Evolutionary conservation across 2,113 vertebrate species (phyloP).

Genomic region (Pseudonaja textilis): DNA sequence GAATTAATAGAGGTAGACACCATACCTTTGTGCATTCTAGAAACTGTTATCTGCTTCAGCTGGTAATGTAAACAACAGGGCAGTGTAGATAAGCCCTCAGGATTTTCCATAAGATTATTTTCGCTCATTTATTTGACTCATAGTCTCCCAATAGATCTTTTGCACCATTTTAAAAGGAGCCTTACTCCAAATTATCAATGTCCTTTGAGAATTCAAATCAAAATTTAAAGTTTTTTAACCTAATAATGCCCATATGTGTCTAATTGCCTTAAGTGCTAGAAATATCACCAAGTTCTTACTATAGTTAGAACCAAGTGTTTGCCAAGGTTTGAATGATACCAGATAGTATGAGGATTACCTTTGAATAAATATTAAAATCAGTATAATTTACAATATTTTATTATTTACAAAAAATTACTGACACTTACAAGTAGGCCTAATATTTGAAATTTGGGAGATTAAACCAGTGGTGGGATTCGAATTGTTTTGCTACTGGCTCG

Average conservation of each 20-base stretch:
- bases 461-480: too few relatives aligned
- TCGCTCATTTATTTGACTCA: not conserved
- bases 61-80: not conserved
- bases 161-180: not conserved
- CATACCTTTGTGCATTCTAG: not conserved
- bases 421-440: not conserved
- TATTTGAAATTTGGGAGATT: not conserved
- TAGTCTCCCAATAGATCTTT: not conserved
- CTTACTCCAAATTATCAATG: not conserved
- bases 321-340: not conserved
- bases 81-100: not conserved
- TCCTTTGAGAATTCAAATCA: not conserved
- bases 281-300: not conserved
- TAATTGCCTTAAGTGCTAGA: not conserved
- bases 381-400: not conserved
- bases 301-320: not conserved
- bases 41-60: not conserved
- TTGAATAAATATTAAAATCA: not conserved
- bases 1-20: not conserved
- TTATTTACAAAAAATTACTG: not conserved
- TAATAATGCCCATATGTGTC: not conserved
- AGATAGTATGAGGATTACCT: not conserved
- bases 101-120: not conserved
- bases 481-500: too few relatives aligned
- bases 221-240: not conserved